Conservation (phyloP, 2,888 invertebrate species). For the Rhingia rostrata region DNA sequence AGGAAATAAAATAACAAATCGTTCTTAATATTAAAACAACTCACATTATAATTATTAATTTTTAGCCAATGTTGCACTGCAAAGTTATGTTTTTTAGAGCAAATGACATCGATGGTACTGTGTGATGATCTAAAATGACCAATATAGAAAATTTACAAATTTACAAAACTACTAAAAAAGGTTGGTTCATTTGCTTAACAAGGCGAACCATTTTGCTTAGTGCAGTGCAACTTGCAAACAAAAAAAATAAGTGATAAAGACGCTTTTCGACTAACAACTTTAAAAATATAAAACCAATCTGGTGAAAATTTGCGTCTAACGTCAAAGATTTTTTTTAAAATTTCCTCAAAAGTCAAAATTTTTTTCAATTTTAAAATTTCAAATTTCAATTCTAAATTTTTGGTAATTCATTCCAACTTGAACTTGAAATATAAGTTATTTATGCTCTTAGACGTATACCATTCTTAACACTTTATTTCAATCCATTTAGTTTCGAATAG, state of each 20-base stretch:
- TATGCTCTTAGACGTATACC: constrained; percentile 16
- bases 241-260: constrained; percentile 81
- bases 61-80: constrained; percentile 12
- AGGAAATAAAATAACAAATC: constrained; percentile 64
- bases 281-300: constrained; percentile 21
- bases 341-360: constrained; percentile 4
- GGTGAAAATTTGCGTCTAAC: constrained; percentile 22
- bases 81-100: neutral
- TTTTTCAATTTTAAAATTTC: neutral
- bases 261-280: constrained; percentile 76
- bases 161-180: neutral
- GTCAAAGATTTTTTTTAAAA: neutral
- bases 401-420: neutral
- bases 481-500: constrained; percentile 8
- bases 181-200: neutral
- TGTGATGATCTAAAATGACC: neutral
- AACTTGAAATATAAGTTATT: too few relatives aligned
- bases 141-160: neutral
- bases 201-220: neutral
- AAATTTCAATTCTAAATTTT: neutral
- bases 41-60: constrained; percentile 29
- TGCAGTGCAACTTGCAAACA: constrained; percentile 47
- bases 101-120: neutral
- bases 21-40: constrained; percentile 19
- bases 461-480: constrained; percentile 19